Evolutionary conservation across 2,888 invertebrate genomes (phyloP), one percentile per base, ranked within the genome.

Genomic region (Endomychus coccineus): DNA sequence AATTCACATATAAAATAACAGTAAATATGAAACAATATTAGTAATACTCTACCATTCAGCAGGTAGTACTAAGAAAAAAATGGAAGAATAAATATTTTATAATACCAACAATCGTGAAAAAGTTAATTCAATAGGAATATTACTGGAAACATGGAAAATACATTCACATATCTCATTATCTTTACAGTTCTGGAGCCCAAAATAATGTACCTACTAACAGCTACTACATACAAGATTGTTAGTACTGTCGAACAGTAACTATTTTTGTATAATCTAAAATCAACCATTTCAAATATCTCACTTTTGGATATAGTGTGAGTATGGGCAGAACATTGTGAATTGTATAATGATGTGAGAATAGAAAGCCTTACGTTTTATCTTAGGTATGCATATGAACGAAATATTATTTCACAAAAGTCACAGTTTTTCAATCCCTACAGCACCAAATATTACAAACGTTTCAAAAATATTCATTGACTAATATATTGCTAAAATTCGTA

Each of bases 1-100:
- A 46, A 54, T 49, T 51, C 45, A 54, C 51, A 56, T 55, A 57
- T 48, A 58, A 58, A 58, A 56, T 57, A 58, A 58, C 57, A 53
- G 53, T 49, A 55, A 54, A 55, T 52, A 54, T 50, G 46, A 48
- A 50, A 47, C 43, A 40, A 37, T 37, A 40, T 36, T 43, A 34
- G 36, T 35, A 35, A 43, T 39, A 39, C 27, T 39, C 27, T 27
- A 9, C 25, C 27, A 16, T 12, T 27, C 36, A 44, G 31, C 39
- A 37, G 42, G 44, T 38, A 42, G 27, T 47, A 45, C 45, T 51
- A 46, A 48, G 44, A 40, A 39, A 52, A 48, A 51, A 53, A 52
- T 56, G 54, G 49, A 48, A 49, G 48, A 42, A 46, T 44, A 47
- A 36, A 38, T 24, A 31, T 31, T 37, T 31, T 31, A 37, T 31